Percentiles rank a stretch among this genome's conserved stretches.
These are phyloP conservation scores for Drosophila ohnishii DNA, from an alignment of 1,140 invertebrate species.

Conservation along the genomic window DNA sequence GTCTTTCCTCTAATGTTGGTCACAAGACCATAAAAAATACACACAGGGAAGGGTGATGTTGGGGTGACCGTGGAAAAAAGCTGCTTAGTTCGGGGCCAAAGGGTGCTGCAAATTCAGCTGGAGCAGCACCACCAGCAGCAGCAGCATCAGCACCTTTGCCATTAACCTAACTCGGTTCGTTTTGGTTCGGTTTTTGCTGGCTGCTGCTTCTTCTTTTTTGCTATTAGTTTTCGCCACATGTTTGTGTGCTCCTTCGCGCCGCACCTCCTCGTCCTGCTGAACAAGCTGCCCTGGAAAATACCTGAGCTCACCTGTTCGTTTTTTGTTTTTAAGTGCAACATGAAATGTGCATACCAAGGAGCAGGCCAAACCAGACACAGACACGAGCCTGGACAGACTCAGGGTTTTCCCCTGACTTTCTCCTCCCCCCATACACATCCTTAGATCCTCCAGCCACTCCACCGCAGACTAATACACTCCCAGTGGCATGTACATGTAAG, in stretches of 20 bases:
- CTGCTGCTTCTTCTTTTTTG: constrained; percentile 48
- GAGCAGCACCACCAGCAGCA: constrained; percentile 27
- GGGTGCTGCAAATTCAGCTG: constrained; percentile 49
- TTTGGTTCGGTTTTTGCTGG: constrained; percentile 32
- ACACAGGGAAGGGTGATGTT: not conserved
- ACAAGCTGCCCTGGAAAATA: constrained; percentile 17
- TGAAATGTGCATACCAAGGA: constrained; percentile 80
- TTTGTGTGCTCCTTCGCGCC: constrained; percentile 35
- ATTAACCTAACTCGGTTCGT: constrained; percentile 63
- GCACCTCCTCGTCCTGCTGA: not conserved
- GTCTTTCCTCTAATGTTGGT: constrained; percentile 24
- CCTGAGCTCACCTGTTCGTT: constrained; percentile 32
- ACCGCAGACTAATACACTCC: constrained; percentile 69
- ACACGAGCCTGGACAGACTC: constrained; percentile 36
- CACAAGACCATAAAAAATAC: constrained; percentile 19
- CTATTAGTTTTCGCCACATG: constrained; percentile 74
- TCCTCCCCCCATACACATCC: constrained; percentile 15
- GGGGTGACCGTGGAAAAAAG: not conserved
- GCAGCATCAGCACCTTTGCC: constrained; percentile 73
- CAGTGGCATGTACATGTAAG: constrained; percentile 27
- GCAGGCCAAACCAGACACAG: constrained; percentile 45
- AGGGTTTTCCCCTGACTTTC: constrained; percentile 22
- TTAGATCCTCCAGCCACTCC: constrained; percentile 7
- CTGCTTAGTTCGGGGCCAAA: constrained; percentile 13
- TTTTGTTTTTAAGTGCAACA: constrained; percentile 76